These are phyloP conservation scores for Delia radicum DNA, from an alignment of 1,140 invertebrate genomes.

Conservation along the genomic window DNA sequence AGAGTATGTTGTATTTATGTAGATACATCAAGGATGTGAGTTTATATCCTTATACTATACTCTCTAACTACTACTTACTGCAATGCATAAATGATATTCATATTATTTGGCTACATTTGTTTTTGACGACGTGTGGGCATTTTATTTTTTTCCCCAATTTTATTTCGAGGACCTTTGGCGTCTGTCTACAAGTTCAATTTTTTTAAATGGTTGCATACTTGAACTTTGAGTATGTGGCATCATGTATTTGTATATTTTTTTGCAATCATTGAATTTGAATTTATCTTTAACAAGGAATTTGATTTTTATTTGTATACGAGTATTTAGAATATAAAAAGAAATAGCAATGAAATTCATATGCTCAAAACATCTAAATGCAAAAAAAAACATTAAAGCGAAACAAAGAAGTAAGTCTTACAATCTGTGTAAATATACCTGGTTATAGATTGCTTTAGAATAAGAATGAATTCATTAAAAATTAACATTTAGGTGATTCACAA, in stretches of 20 bases:
- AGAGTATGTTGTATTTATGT: too few relatives aligned
- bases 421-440: neutral
- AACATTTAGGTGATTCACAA: too few relatives aligned
- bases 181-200: slow-evolving; percentile 20
- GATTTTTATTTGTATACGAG: neutral
- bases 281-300: neutral
- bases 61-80: neutral
- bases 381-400: neutral
- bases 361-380: too few relatives aligned
- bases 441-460: neutral
- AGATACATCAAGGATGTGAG: neutral
- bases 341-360: neutral
- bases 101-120: slow-evolving; percentile 23
- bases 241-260: neutral
- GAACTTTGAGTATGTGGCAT: neutral
- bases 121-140: slow-evolving; percentile 22
- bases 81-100: neutral
- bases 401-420: neutral
- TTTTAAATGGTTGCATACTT: neutral
- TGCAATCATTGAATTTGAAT: neutral
- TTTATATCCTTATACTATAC: too few relatives aligned
- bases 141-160: neutral
- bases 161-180: slow-evolving; percentile 20
- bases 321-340: neutral
- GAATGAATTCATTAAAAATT: too few relatives aligned